Base-by-base conservation (phyloP, 2,113 vertebrate genomes). In the Indicator indicator region DNA sequence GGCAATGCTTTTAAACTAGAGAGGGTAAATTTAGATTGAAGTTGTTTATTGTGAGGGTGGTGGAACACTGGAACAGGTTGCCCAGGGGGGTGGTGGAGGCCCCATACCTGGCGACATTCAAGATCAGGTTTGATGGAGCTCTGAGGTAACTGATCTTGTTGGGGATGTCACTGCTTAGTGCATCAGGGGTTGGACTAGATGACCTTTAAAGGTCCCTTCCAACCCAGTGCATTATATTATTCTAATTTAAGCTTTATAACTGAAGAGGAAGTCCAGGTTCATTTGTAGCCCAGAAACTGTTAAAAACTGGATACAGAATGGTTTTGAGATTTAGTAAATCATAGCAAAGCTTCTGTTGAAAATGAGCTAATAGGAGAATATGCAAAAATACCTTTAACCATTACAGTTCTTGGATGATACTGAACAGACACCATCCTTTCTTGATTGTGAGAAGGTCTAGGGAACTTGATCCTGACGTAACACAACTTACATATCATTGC, bases 401-500 rank as follows among this genome's bases (percentile, higher is more conserved):
- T 11, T 40, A 5, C 17, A 48, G 5, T 32, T 75, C 12, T 36
- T 28, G 18, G 2, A 19, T 20, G 32, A 28, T 59, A 42, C n/a
- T 50, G 52, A 69, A 55, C 13, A 86, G 26, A 72, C 63, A 20
- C 9, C 26, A 71, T 42, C 38, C 32, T 23, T 78, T 16, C 30
- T 59, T 15, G 48, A 11, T 20, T 26, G 9, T 55, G 28, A 59
- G 78, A 71, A 33, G 8, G 7, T 60, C 59, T 38, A 67, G 44
- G 27, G 23, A 80, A 52, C 32, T 50, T 50, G 27, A 9, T 33
- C 54, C 17, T 62, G 33, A 50, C 9, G 13, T 19, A 55, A 10
- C 55, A 69, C 0, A 0, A 6, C 54, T 69, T 28, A n/a, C 21
- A 18, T 40, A 20, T 2, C 26, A 16, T 42, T 23, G 19, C 16